Base-by-base conservation (phyloP, 2,113 vertebrate genomes). In the Sisor rabdophorus region DNA sequence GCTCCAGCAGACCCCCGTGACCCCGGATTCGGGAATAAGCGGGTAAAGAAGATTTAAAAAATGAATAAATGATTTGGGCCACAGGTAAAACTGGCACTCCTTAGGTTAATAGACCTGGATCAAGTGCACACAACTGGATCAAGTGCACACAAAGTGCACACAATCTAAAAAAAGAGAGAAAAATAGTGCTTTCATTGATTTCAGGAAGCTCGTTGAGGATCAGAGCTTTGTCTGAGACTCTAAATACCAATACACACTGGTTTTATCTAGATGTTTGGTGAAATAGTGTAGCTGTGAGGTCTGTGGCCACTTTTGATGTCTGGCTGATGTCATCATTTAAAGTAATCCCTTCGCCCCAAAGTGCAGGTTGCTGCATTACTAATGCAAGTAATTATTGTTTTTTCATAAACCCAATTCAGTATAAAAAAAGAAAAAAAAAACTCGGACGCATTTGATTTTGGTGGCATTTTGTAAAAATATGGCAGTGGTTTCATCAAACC, bases 121-220 rank as follows among this genome's bases (percentile, higher is more conserved):
- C 26, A 1, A n/a, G 28, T 63, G 44, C 40, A 74, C 56, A 52
- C 50, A 58, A 47, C 15, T 15, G n/a, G n/a, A n/a, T n/a, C n/a
- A n/a, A n/a, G n/a, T n/a, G n/a, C n/a, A n/a, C n/a, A n/a, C n/a
- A n/a, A n/a, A n/a, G n/a, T n/a, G n/a, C n/a, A n/a, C n/a, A n/a
- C n/a, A n/a, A n/a, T n/a, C n/a, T n/a, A n/a, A n/a, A n/a, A n/a
- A 10, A n/a, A 28, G 47, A 19, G 20, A 11, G 47, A 73, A 44
- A 58, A 40, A 40, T 26, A 47, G 10, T 30, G 47, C 24, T 58
- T 60, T 11, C 56, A 30, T 60, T 16, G 56, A 26, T 44, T 40
- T 73, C 40, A 44, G 61, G 56, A 11, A 61, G 44, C 71, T 73
- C 40, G 8, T 19, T 15, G 36, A 19, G 22, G 71, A 73, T 58